Evolutionary conservation across 2,113 vertebrate genomes (phyloP), one percentile per base, ranked within the genome.

Genomic region (Pelecanus crispus): DNA sequence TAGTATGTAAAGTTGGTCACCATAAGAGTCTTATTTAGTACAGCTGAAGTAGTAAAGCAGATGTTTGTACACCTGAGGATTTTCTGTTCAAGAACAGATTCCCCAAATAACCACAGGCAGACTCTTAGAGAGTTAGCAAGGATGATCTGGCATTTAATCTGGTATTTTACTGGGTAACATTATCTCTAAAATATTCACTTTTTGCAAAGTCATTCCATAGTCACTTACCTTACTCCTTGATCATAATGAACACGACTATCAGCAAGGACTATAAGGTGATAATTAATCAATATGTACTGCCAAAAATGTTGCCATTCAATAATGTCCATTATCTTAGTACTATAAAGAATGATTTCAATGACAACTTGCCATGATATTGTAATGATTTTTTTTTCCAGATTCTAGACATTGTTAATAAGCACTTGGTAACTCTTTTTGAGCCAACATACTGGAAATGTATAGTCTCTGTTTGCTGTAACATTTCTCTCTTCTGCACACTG

Each of bases 101-200:
- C 94, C 75, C 79, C 81, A 95, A 78, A 95, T 92, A 96, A 97
- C 63, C 50, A 77, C 66, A 92, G 65, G 61, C 87, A 90, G 75
- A 68, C 70, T 88, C 90, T 88, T 84, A 86, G 78, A 95, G 94
- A 97, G 66, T 72, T 56, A 47, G 45, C 94, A 96, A 93, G 95
- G 86, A 95, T 81, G 88, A 96, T 74, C 73, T 97, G 92, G 91
- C 91, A 88, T 97, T 95, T 97, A 96, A 97, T 95, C 84, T 92
- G 79, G 13, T 94, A 81, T 94, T 96, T 96, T 90, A 94, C 77
- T 89, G 77, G 38, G 28, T 89, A 96, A 80, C 28, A 79, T 96
- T 62, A 14, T 36, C 81, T 96, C 95, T 61, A 90, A 94, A 97
- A 95, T 65, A 58, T 86, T 96, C 86, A 75, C 75, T 81, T 73